Evolutionary conservation across 2,113 vertebrate genomes (phyloP), one percentile per base, ranked within the genome.

Genomic region (Gymnogyps californianus): DNA sequence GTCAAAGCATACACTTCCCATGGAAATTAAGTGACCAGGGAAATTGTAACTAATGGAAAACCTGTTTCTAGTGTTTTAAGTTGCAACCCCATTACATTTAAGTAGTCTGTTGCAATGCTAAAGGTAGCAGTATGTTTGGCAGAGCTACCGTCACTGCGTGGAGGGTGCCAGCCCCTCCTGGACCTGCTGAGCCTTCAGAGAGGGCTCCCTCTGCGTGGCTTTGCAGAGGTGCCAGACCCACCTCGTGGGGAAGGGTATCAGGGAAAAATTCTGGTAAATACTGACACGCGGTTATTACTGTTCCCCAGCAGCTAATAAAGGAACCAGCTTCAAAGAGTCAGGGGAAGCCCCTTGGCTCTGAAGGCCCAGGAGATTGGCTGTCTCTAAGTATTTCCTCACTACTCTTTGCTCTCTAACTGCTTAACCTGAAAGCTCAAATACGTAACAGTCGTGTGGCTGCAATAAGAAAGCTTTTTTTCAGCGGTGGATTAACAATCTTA

Each of bases 111-210:
- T n/a, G 58, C 49, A 67, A 36, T 40, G 57, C 14, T 29, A 64
- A 49, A 36, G 21, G 71, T 34, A 77, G 52, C 16, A 12, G 40
- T 28, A 54, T 18, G 28, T 85, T 66, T 3, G 8, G 46, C 55
- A 88, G 69, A 40, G 57, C 18, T 64, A 13, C 65, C 13, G 1
- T 28, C 34, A 2, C 55, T 6, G 31, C 0, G 0, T 8, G 46
- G 36, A 11, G 14, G 20, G 24, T 57, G 47, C 49, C 88, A 75
- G 55, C 20, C 15, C 38, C 22, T 65, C 59, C 8, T 0, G 5
- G n/a, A 42, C 26, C 42, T 38, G 28, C 64, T 36, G 62, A n/a
- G 24, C 31, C 42, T 49, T 51, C 75, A 15, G 42, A 79, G 28
- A 3, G 4, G 46, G 25, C 47, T 61, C 19, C 22, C 14, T 36